Percentiles rank a stretch among this genome's conserved stretches.
Conservation (phyloP, 2,113 vertebrate genomes). For the Corythornis madagascariensis region DNA sequence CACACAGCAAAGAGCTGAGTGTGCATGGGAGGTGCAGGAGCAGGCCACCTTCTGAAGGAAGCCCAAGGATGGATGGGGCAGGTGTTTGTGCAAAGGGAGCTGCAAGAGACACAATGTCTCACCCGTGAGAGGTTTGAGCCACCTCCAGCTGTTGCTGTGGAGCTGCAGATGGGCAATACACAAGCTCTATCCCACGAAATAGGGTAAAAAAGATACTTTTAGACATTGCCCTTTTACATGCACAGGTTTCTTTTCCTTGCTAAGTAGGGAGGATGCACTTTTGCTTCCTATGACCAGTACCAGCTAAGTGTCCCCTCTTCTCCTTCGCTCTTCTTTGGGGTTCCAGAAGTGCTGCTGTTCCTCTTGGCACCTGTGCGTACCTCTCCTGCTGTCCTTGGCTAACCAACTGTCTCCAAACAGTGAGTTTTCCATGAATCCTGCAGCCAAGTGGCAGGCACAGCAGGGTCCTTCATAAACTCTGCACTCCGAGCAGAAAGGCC, state of each 20-base stretch:
- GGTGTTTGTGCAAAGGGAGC: background rate
- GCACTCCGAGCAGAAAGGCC: background rate
- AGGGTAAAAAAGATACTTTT: background rate
- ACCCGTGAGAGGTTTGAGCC: background rate
- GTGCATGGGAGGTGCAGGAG: background rate
- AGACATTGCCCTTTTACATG: background rate
- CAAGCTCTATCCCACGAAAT: background rate
- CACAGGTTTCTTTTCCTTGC: background rate
- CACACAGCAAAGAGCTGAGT: background rate
- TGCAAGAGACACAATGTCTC: background rate
- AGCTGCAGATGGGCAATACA: background rate
- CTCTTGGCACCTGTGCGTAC: too few relatives aligned
- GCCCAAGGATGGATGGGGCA: background rate
- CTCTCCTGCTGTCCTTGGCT: background rate
- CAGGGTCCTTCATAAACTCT: background rate
- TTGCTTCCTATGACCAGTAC: background rate
- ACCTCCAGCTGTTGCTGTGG: background rate
- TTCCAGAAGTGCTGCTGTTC: background rate
- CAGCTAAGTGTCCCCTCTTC: background rate
- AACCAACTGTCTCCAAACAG: background rate
- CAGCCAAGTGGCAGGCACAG: background rate
- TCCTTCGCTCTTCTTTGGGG: background rate
- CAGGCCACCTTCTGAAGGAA: background rate
- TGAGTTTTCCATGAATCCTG: background rate
- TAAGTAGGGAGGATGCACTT: background rate